Base-by-base conservation (phyloP, 2,888 invertebrate species). In the Rhogogaster chlorosoma region DNA sequence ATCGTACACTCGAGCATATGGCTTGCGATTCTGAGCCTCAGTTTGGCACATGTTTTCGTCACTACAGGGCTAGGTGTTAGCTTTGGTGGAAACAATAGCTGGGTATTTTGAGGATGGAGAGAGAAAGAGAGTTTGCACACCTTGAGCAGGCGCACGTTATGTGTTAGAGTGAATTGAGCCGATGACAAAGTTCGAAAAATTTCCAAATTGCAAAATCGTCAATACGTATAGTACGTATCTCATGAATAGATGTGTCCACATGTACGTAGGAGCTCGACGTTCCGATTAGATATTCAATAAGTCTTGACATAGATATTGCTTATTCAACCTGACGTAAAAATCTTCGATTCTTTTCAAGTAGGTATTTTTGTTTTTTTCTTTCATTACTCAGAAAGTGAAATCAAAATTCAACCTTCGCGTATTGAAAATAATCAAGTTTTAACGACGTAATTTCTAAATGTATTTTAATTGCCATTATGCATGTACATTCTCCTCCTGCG, bases 171-270 rank as follows among this genome's bases (percentile, higher is more conserved):
- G 4, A 77, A 45, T 18, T 77, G n/a, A 49, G n/a, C 15, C 53
- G 49, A 29, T 77, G 77, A 53, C 53, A 57, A 61, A 26, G 26
- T 61, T 61, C n/a, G 80, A 61, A 29, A 61, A 80, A 61, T 80
- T 80, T 80, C 80, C 61, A 22, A 77, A 80, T 80, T 36, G 80
- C 80, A 45, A 80, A 80, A 42, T 29, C 57, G 22, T 18, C 1
- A 32, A 77, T 42, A 42, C 26, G 18, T 42, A 2, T 12, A 18
- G 15, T 38, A 12, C 15, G 26, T 42, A 22, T n/a, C 45, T 45
- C 45, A 42, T 75, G 75, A 75, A 75, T 75, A 75, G 10, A 15
- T 15, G 12, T 42, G 15, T 36, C 10, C 36, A 26, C 15, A 6
- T 32, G 26, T 32, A 49, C 32, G 29, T 26, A 36, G 29, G 18